These are phyloP conservation scores for Pararge aegeria DNA, from an alignment of 1,140 invertebrate species.

Conservation along the genomic window DNA sequence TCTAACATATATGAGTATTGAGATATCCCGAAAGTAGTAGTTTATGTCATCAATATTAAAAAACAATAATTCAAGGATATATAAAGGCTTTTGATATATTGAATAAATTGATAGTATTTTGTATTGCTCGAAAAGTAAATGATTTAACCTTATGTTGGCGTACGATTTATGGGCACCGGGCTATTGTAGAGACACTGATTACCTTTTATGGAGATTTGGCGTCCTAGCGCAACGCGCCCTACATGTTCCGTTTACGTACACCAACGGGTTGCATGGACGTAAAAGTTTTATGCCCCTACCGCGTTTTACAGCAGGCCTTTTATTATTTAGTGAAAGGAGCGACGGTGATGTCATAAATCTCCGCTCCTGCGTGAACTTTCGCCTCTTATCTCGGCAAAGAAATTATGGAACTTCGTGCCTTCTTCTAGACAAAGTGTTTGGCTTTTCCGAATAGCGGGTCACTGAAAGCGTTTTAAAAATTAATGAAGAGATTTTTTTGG, in stretches of 20 bases:
- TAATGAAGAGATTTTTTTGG: slow-evolving; percentile 49
- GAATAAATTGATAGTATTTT: slow-evolving; percentile 2
- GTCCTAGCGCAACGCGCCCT: slow-evolving; percentile 57
- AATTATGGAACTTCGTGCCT: slow-evolving; percentile 77
- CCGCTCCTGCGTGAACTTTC: slow-evolving; percentile 77
- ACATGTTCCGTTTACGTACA: slow-evolving; percentile 57
- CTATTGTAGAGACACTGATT: slow-evolving; percentile 66
- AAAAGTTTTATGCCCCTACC: slow-evolving; percentile 75
- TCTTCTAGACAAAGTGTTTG: slow-evolving; percentile 77
- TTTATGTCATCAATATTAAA: no score
- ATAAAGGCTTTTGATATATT: background rate
- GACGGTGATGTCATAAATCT: slow-evolving; percentile 78
- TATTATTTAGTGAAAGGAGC: slow-evolving; percentile 79
- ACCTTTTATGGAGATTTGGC: slow-evolving; percentile 72
- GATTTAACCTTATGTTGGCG: slow-evolving; percentile 35
- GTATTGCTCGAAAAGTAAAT: slow-evolving; percentile 17
- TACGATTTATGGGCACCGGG: slow-evolving; percentile 57
- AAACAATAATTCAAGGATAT: no score
- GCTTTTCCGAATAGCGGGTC: slow-evolving; percentile 64
- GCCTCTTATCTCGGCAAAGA: slow-evolving; percentile 78
- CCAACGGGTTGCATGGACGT: slow-evolving; percentile 75
- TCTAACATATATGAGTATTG: no score
- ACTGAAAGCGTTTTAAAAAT: slow-evolving; percentile 64
- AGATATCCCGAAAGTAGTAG: no score
- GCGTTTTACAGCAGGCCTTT: slow-evolving; percentile 76